Evolutionary conservation across 2,113 vertebrate genomes (phyloP).

Genomic region (Pardalotus punctatus): DNA sequence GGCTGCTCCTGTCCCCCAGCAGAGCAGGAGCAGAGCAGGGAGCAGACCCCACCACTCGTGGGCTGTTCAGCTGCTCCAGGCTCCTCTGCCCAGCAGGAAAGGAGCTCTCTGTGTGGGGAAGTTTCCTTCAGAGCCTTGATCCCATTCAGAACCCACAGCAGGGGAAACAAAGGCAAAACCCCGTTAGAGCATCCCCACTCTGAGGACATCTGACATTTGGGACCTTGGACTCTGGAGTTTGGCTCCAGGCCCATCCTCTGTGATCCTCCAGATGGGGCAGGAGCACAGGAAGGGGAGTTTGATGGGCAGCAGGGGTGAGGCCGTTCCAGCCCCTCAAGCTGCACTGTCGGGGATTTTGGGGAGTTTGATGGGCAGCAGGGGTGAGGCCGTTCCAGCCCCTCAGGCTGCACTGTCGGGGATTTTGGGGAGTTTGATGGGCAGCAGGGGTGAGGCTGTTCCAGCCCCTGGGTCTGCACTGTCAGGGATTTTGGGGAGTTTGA

Average conservation of each 20-base stretch:
- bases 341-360: fast-evolving
- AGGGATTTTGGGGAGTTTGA: too few relatives aligned
- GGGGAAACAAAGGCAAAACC: not conserved
- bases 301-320: not conserved
- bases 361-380: too few relatives aligned
- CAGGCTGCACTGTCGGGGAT: too few relatives aligned
- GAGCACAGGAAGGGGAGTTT: fast-evolving
- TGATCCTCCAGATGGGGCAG: not conserved
- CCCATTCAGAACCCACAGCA: not conserved
- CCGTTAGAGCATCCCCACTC: fast-evolving
- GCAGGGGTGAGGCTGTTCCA: too few relatives aligned
- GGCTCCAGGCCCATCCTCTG: not conserved
- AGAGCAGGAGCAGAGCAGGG: not conserved
- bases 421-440: too few relatives aligned
- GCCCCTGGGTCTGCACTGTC: too few relatives aligned
- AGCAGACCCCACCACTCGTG: fast-evolving
- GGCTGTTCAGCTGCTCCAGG: not conserved
- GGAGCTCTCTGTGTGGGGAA: fast-evolving
- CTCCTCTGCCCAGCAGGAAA: fast-evolving
- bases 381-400: too few relatives aligned
- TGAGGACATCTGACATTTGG: not conserved
- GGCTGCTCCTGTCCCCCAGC: not conserved
- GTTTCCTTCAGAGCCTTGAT: not conserved
- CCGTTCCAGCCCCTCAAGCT: fast-evolving
- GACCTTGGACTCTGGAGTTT: not conserved